These are phyloP conservation scores for Tetragnatha versicolor DNA, from an alignment of 1,140 invertebrate species.

Conservation along the genomic window DNA sequence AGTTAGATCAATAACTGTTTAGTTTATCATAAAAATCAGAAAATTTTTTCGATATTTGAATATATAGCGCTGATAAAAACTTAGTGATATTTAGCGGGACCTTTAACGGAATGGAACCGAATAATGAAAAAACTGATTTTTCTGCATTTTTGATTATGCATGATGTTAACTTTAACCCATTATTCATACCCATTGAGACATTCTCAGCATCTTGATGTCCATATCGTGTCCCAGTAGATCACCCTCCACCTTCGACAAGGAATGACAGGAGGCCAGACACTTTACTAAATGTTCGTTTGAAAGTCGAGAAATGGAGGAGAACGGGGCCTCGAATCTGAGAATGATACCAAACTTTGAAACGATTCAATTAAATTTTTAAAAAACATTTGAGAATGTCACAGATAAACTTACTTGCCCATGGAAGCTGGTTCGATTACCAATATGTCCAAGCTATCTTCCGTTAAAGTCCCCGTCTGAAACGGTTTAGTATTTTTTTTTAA, in stretches of 20 bases:
- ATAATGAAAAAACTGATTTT: too few relatives aligned
- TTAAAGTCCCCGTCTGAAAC: slow-evolving; percentile 89
- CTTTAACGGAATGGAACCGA: too few relatives aligned
- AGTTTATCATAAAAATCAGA: too few relatives aligned
- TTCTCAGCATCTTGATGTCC: slow-evolving; percentile 87
- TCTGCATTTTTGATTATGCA: too few relatives aligned
- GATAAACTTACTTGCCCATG: slow-evolving; percentile 36
- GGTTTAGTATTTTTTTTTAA: not conserved
- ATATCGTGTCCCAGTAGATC: slow-evolving; percentile 80
- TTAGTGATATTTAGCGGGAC: too few relatives aligned
- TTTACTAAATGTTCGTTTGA: not conserved
- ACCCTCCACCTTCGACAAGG: slow-evolving; percentile 79
- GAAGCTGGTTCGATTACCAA: slow-evolving; percentile 78
- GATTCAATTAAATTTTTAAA: not conserved
- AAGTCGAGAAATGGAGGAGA: not conserved
- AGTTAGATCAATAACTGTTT: too few relatives aligned
- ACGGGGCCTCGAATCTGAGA: slow-evolving; percentile 21
- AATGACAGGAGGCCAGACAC: slow-evolving; percentile 80
- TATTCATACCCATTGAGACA: slow-evolving; percentile 66
- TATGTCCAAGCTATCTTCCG: slow-evolving; percentile 93
- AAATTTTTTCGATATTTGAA: too few relatives aligned
- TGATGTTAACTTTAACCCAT: too few relatives aligned
- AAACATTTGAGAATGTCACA: not conserved
- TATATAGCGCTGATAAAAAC: too few relatives aligned
- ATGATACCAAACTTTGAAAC: not conserved